A percentile compares a stretch with the other conserved stretches of the same genome.
Conservation (phyloP, 2,113 vertebrate genomes). For the Marcusenius ussheri region DNA sequence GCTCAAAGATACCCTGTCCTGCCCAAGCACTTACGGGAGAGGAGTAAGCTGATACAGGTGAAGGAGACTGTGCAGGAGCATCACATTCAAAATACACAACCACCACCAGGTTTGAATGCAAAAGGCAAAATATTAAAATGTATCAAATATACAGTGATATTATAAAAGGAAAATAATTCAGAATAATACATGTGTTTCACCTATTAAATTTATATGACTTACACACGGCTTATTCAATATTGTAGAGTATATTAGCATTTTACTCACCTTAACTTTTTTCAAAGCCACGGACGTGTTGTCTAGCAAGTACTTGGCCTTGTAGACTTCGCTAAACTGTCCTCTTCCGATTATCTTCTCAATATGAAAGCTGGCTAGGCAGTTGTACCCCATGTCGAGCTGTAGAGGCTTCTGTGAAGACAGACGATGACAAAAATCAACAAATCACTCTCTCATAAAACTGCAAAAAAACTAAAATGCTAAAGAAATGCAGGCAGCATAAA, state of each 20-base stretch:
- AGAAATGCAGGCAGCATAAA: slow-evolving; percentile 19
- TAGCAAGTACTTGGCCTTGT: slow-evolving; percentile 81
- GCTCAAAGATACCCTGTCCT: not conserved
- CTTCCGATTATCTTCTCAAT: slow-evolving; percentile 96
- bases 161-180: not conserved
- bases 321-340: slow-evolving; percentile 97
- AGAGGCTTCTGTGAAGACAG: slow-evolving; percentile 72
- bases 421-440: slow-evolving; percentile 19
- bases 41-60: not conserved
- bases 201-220: not conserved
- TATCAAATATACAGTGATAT: not conserved
- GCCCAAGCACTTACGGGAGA: not conserved
- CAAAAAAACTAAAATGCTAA: slow-evolving; percentile 16
- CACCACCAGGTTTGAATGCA: not conserved
- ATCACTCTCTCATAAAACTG: not conserved
- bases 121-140: not conserved
- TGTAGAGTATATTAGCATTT: not conserved
- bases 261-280: slow-evolving; percentile 93
- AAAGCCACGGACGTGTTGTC: slow-evolving; percentile 88
- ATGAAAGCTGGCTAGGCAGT: slow-evolving; percentile 85
- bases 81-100: not conserved
- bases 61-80: not conserved
- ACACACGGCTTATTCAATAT: not conserved
- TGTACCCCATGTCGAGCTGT: slow-evolving; percentile 89
- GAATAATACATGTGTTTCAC: not conserved